Percentiles rank a stretch among this genome's conserved stretches.
Evolutionary conservation across 2,888 invertebrate genomes (phyloP).

Genomic region (Odiellus spinosus): DNA sequence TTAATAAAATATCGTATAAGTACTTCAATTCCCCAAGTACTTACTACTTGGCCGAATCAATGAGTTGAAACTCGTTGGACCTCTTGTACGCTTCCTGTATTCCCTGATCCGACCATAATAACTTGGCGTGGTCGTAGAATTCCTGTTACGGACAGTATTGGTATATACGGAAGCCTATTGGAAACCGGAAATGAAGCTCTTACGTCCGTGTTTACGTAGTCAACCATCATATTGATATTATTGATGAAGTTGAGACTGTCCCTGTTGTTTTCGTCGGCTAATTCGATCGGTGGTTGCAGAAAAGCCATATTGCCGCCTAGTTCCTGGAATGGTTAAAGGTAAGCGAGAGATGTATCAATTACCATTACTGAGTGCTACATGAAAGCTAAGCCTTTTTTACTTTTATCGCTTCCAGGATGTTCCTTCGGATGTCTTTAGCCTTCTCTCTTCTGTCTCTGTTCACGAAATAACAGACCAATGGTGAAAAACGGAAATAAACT

Average conservation of each 20-base stretch:
- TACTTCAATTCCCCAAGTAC: slow-evolving; percentile 23
- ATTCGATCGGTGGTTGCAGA: slow-evolving; percentile 23
- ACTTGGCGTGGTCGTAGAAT: slow-evolving; percentile 50
- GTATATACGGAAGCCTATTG: not conserved
- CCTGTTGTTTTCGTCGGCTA: slow-evolving; percentile 33
- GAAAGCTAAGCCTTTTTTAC: slow-evolving; percentile 36
- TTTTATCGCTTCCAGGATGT: slow-evolving; percentile 57
- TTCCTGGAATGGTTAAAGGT: too few species aligned
- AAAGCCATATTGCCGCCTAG: slow-evolving; percentile 27
- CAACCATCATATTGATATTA: slow-evolving; percentile 16
- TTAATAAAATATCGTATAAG: not conserved
- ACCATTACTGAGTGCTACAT: not conserved
- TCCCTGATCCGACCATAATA: slow-evolving; percentile 52
- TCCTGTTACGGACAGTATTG: slow-evolving; percentile 35
- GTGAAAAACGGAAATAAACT: too few species aligned
- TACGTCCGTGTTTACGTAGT: slow-evolving; percentile 15
- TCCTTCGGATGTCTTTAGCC: slow-evolving; percentile 48
- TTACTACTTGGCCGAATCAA: slow-evolving; percentile 70
- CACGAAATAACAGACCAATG: not conserved
- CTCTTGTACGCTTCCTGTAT: slow-evolving; percentile 50
- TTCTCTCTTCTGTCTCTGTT: slow-evolving; percentile 51
- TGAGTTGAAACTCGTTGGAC: slow-evolving; percentile 58
- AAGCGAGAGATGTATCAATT: too few species aligned
- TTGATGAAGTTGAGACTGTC: slow-evolving; percentile 31
- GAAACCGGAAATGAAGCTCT: not conserved